Evolutionary conservation across 2,888 invertebrate genomes (phyloP).

Genomic region (Sialis fuliginosa): DNA sequence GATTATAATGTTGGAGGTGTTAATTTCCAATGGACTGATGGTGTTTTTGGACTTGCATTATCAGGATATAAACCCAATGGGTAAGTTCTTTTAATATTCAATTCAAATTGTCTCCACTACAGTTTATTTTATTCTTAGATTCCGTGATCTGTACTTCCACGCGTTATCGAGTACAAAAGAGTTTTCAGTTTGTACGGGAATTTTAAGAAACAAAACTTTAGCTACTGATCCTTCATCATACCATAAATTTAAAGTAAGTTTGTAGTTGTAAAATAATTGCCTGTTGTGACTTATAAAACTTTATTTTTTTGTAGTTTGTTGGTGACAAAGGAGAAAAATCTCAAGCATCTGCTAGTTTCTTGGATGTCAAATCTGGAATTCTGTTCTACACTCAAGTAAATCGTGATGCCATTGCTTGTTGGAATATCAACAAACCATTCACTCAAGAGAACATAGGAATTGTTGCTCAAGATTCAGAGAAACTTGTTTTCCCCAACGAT

Average conservation of each 20-base stretch:
- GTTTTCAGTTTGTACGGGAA: constrained; percentile 56
- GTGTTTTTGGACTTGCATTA: constrained; percentile 57
- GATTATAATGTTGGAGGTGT: constrained; percentile 60
- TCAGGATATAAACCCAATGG: constrained; percentile 32
- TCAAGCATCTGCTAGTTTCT: constrained; percentile 57
- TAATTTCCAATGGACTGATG: constrained; percentile 76
- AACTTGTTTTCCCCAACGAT: constrained; percentile 62
- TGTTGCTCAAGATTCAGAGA: constrained; percentile 45
- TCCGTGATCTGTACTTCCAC: constrained; percentile 64
- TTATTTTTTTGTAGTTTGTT: constrained; percentile 28
- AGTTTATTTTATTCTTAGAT: constrained; percentile 23
- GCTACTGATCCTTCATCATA: constrained; percentile 49
- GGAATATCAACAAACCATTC: constrained; percentile 53
- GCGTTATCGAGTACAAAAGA: constrained; percentile 64
- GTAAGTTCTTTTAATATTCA: constrained; percentile 18
- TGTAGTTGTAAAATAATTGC: neutral
- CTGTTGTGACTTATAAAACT: constrained; percentile 3
- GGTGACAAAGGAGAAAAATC: constrained; percentile 53
- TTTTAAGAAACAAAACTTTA: constrained; percentile 52
- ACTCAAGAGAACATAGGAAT: constrained; percentile 46
- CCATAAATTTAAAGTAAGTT: constrained; percentile 46
- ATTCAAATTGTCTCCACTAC: neutral
- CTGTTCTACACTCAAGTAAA: constrained; percentile 64
- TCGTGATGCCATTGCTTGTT: constrained; percentile 62
- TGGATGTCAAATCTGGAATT: constrained; percentile 47